Base-by-base conservation (phyloP, 2,888 invertebrate genomes). In the Lydus trimaculatus region DNA sequence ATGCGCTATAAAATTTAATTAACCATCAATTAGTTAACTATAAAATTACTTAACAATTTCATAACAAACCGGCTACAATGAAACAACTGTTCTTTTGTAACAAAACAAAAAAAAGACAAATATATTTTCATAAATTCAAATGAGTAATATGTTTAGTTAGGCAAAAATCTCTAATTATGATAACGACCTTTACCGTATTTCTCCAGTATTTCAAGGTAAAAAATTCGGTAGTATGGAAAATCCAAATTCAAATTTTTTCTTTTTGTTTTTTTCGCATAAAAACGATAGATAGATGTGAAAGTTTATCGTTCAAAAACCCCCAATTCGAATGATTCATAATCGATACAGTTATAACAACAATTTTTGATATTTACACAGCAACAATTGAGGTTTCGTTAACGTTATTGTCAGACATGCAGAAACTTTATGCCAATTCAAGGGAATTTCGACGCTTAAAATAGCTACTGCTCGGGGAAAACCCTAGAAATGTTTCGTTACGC, bases 161-260 rank as follows among this genome's bases (percentile, higher is more conserved):
- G n/a, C n/a, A 17, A 43, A 17, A 43, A 43, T 43, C 36, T 43
- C 17, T 43, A 43, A 11, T 48, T 11, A 48, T 20, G 17, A 43
- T 17, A 48, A 48, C 48, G 48, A 48, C 48, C 48, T 48, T 48
- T 48, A 48, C 39, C n/a, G 20, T 11, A 48, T 48, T 48, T 48
- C 48, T 48, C 3, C 13, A 20, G 11, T 8, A 9, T 48, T 11
- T 20, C 48, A 48, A 48, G 48, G 48, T 48, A 48, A 48, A 15
- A 48, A 48, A 48, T 23, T 48, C 20, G 20, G 20, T 20, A 23
- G 7, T 20, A 11, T 13, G 48, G 48, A 13, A 48, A 48, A 20
- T 48, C 48, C 48, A 20, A n/a, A 43, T 36, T 36, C 11, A 15
- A n/a, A n/a, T n/a, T n/a, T n/a, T n/a, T n/a, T n/a, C n/a, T n/a